Percentiles rank a stretch among this genome's conserved stretches.
These are phyloP conservation scores for Anabas testudineus DNA, from an alignment of 2,797 vertebrate genomes.

Conservation along the genomic window DNA sequence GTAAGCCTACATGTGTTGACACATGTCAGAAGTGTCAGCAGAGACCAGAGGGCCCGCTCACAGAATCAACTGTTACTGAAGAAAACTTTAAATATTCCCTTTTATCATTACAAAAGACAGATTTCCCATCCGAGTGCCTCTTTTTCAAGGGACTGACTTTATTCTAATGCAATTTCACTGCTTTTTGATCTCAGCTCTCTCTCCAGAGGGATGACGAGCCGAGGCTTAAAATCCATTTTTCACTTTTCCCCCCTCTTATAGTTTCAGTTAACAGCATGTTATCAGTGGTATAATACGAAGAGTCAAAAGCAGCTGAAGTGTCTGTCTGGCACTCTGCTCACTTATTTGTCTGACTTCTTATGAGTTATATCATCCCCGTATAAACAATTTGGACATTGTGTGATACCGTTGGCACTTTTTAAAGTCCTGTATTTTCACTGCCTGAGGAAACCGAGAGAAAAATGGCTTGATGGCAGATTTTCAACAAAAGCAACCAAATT, in stretches of 20 bases:
- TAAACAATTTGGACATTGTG: constrained; percentile 8
- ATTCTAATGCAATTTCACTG: constrained; percentile 68
- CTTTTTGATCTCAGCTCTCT: constrained; percentile 67
- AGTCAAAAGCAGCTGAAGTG: background rate
- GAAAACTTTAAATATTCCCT: constrained; percentile 64
- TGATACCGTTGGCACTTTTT: background rate
- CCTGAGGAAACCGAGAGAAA: background rate
- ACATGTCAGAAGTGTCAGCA: constrained; percentile 21
- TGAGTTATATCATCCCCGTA: background rate
- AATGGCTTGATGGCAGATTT: background rate
- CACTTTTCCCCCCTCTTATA: constrained; percentile 38
- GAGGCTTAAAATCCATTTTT: constrained; percentile 64
- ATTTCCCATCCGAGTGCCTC: constrained; percentile 55
- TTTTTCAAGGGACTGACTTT: constrained; percentile 66
- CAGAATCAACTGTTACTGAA: constrained; percentile 40
- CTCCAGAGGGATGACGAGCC: constrained; percentile 50
- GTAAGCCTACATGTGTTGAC: constrained; percentile 15
- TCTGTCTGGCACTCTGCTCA: background rate
- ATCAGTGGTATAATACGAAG: constrained; percentile 8
- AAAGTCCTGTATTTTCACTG: background rate
- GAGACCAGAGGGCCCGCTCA: constrained; percentile 24
- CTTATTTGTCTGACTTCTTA: background rate
- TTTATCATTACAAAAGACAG: constrained; percentile 71
- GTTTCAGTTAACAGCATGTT: constrained; percentile 35
- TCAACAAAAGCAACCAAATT: constrained; percentile 11